These are phyloP conservation scores for Panulirus ornatus DNA, from an alignment of 1,140 invertebrate species.

Conservation along the genomic window DNA sequence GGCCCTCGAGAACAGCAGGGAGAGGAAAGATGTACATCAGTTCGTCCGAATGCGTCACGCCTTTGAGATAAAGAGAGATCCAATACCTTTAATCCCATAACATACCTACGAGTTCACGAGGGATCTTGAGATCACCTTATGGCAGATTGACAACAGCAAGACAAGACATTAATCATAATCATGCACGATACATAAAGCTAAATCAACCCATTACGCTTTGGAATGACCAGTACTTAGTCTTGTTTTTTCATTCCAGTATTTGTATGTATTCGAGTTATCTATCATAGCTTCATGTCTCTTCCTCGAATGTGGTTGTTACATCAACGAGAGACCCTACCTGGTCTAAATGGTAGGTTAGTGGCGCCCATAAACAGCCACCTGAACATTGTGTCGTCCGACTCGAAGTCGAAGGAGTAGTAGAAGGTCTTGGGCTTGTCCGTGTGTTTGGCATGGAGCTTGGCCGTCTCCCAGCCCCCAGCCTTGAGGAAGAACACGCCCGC, in stretches of 20 bases:
- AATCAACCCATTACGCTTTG: no score
- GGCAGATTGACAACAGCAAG: no score
- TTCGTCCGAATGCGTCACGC: conserved; percentile 61
- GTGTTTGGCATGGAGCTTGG: conserved; percentile 30
- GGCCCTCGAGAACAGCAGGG: conserved; percentile 17
- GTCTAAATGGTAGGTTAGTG: conserved; percentile 30
- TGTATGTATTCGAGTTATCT: no score
- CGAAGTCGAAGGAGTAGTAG: conserved; percentile 61
- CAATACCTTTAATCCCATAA: neutral
- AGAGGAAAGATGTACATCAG: conserved; percentile 58
- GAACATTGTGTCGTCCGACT: conserved; percentile 66
- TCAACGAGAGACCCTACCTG: conserved; percentile 2
- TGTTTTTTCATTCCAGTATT: no score
- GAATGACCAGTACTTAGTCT: no score
- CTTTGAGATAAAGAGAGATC: neutral
- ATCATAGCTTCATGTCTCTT: no score
- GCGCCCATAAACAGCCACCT: conserved; percentile 49
- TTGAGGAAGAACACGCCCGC: conserved; percentile 64
- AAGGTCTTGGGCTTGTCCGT: neutral
- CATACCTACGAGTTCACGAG: no score
- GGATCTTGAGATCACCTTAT: no score
- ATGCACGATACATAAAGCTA: no score
- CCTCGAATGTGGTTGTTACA: no score
- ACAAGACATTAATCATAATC: no score
- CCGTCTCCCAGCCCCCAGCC: conserved; percentile 58